Percentiles rank a stretch among this genome's conserved stretches.
Evolutionary conservation across 2,113 vertebrate genomes (phyloP).

Genomic region (Candoia aspera): DNA sequence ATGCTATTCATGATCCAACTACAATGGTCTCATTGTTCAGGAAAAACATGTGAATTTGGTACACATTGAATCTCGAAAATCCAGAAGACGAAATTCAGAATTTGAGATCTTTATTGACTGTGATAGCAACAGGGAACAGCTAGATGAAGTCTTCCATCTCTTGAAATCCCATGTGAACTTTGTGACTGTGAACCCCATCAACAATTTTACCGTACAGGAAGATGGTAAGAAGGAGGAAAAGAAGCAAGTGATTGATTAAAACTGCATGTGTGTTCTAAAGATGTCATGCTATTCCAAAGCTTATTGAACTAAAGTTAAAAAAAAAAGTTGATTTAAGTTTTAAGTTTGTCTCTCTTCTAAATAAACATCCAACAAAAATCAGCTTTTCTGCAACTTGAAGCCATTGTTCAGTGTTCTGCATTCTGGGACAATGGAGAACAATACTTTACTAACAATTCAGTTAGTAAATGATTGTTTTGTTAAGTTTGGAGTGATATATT

Average conservation of each 20-base stretch:
- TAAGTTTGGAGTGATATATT: background rate
- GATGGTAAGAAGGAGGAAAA: conserved; percentile 74
- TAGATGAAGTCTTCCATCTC: conserved; percentile 91
- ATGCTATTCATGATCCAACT: background rate
- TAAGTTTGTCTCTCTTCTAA: background rate
- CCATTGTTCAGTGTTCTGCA: background rate
- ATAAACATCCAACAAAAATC: background rate
- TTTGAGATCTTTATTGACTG: conserved; percentile 97
- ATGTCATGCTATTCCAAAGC: background rate
- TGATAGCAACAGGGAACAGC: conserved; percentile 90
- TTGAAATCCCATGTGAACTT: conserved; percentile 86
- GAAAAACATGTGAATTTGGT: conserved; percentile 95
- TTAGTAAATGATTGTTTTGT: background rate
- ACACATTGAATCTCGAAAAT: conserved; percentile 96
- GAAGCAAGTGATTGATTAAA: background rate
- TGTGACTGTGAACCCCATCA: conserved; percentile 82
- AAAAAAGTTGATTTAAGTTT: background rate
- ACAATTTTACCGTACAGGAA: conserved; percentile 78
- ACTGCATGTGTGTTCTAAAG: background rate
- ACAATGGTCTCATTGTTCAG: conserved; percentile 65
- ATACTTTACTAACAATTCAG: background rate
- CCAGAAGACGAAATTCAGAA: conserved; percentile 91
- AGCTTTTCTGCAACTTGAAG: background rate
- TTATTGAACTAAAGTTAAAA: background rate
- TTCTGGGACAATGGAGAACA: background rate